A percentile compares a stretch with the other conserved stretches of the same genome.
Evolutionary conservation across 2,113 vertebrate species (phyloP).

Genomic region (Chaetodon auriga): DNA sequence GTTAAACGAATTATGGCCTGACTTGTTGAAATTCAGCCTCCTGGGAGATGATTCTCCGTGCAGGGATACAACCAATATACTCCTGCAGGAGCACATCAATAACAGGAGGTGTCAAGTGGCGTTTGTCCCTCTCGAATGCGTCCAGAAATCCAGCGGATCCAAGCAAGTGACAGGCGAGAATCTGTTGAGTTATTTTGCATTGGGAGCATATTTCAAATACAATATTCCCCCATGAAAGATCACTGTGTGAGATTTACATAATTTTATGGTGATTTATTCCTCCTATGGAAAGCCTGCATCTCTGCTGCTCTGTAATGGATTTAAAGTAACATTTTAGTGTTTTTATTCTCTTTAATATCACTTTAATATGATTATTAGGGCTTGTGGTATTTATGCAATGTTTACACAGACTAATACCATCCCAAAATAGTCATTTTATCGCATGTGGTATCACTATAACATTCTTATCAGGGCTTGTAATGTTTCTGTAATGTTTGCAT

Average conservation of each 20-base stretch:
- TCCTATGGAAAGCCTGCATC: background rate
- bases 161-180: conserved; percentile 3
- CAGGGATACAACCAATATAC: conserved; percentile 45
- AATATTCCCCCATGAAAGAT: background rate
- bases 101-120: conserved; percentile 60
- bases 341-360: too few species aligned
- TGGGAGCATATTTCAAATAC: background rate
- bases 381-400: background rate
- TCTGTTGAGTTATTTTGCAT: conserved; percentile 9
- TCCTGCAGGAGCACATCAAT: conserved; percentile 66
- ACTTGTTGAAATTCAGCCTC: conserved; percentile 81
- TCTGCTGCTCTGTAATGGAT: background rate
- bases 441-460: too few species aligned
- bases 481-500: background rate
- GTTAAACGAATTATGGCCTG: conserved; percentile 81
- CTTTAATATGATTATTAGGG: background rate
- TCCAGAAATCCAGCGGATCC: conserved; percentile 23
- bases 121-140: conserved; percentile 9
- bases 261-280: background rate
- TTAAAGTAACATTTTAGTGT: background rate
- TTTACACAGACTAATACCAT: background rate
- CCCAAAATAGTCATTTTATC: background rate
- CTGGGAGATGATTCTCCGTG: conserved; percentile 59
- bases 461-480: background rate
- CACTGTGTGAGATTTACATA: conserved; percentile 1